Conservation (phyloP, 2,888 invertebrate species). For the Rhaphigaster nebulosa region DNA sequence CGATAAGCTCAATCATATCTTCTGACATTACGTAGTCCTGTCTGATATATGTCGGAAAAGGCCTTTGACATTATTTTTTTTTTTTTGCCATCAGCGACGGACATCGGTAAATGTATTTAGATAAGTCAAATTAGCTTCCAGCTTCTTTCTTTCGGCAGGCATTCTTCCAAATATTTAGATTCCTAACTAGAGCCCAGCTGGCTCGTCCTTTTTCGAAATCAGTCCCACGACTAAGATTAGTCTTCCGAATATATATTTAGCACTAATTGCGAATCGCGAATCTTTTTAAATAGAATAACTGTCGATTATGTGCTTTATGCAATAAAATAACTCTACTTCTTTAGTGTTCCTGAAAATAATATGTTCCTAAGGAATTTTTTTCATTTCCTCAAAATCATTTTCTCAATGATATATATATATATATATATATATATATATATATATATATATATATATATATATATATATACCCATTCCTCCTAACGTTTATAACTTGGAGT, state of each 20-base stretch:
- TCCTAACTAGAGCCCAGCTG: slow-evolving; percentile 8
- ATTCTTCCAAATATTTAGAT: slow-evolving; percentile 41
- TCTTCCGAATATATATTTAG: background rate
- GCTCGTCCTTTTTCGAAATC: slow-evolving; percentile 27
- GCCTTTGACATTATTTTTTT: too few relatives aligned
- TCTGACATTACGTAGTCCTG: background rate
- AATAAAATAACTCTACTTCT: background rate
- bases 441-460: too few relatives aligned
- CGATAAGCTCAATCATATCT: background rate
- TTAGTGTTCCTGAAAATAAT: background rate
- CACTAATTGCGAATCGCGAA: background rate
- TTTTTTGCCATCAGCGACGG: background rate
- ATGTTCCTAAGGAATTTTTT: too few relatives aligned
- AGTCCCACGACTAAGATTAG: slow-evolving; percentile 20
- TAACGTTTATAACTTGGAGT: too few relatives aligned
- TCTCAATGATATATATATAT: too few relatives aligned
- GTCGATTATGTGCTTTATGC: background rate
- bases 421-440: too few relatives aligned
- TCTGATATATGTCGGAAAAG: background rate
- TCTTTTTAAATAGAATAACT: background rate
- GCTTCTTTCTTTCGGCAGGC: slow-evolving; percentile 20
- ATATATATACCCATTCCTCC: too few relatives aligned
- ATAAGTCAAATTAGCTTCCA: slow-evolving; percentile 38
- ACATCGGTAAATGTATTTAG: background rate
- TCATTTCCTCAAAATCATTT: too few relatives aligned